Base-by-base conservation (phyloP, 2,888 invertebrate genomes). In the Heterodera filipjevi region DNA sequence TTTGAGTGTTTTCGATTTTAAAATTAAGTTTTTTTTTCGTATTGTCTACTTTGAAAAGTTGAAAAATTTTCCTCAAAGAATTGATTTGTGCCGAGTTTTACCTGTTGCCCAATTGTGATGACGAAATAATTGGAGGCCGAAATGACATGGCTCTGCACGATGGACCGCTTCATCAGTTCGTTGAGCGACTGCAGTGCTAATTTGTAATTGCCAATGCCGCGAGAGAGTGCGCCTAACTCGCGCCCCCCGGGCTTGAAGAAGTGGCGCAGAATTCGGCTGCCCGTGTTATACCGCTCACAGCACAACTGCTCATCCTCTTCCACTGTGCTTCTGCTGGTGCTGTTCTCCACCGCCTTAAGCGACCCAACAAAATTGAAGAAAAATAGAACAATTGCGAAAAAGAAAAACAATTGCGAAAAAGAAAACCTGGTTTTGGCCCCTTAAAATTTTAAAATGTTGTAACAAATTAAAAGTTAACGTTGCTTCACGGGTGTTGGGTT, bases 51-150 rank as follows among this genome's bases (percentile, higher is more conserved):
- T n/a, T n/a, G n/a, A n/a, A n/a, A n/a, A n/a, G n/a, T n/a, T n/a
- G n/a, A n/a, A n/a, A n/a, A n/a, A n/a, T n/a, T n/a, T n/a, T n/a
- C n/a, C n/a, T n/a, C n/a, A n/a, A n/a, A n/a, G n/a, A n/a, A 14
- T 6, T 22, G 22, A 53, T 59, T n/a, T n/a, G 8, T n/a, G 8
- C 8, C 27, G 22, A 53, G 22, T n/a, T 59, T 59, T 6, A 75
- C 75, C 33, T 75, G 75, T 33, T 59, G 66, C 27, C 46, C 66
- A 27, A 75, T 49, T 2, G 53, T 66, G 22, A 77, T 33, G 2
- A 79, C 19, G 14, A 77, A 78, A 35, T 77, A 79, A 44, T 78
- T 53, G 12, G 79, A 76, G 22, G 77, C 66, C 3, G 77, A 79
- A 35, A 79, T 73, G 14, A 79, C 49, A 59, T 79, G 77, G 35